These are phyloP conservation scores for Vidua chalybeata DNA, from an alignment of 2,113 vertebrate genomes.

Conservation along the genomic window DNA sequence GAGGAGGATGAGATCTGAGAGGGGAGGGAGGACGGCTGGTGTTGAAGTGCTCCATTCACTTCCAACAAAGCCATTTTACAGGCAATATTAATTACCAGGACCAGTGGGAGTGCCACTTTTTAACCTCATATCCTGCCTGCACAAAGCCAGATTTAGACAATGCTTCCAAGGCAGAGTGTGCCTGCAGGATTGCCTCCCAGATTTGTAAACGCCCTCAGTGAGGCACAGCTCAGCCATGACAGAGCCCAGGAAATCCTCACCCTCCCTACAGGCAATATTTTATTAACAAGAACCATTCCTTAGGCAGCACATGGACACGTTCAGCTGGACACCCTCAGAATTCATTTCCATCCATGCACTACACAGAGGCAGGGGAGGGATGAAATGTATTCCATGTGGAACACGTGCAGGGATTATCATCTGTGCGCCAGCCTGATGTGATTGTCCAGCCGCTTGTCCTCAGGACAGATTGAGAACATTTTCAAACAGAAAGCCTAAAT, in stretches of 20 bases:
- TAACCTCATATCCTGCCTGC: conserved; percentile 20
- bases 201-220: not conserved
- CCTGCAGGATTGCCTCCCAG: not conserved
- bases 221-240: not conserved
- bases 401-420: not conserved
- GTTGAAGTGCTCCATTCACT: not conserved
- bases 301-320: not conserved
- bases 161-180: not conserved
- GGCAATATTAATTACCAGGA: conserved; percentile 57
- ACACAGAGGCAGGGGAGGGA: not conserved
- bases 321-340: not conserved
- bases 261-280: not conserved
- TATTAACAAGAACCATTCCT: not conserved
- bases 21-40: not conserved
- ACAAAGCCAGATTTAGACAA: not conserved
- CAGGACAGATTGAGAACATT: not conserved
- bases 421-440: not conserved
- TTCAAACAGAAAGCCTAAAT: not conserved
- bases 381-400: not conserved
- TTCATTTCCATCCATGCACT: not conserved
- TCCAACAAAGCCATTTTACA: conserved; percentile 32
- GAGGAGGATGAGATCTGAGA: not conserved
- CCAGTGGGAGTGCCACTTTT: conserved; percentile 27
- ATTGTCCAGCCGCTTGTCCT: not conserved
- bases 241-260: not conserved